Conservation (phyloP, 2,797 vertebrate species). For the Sphenodon punctatus region DNA sequence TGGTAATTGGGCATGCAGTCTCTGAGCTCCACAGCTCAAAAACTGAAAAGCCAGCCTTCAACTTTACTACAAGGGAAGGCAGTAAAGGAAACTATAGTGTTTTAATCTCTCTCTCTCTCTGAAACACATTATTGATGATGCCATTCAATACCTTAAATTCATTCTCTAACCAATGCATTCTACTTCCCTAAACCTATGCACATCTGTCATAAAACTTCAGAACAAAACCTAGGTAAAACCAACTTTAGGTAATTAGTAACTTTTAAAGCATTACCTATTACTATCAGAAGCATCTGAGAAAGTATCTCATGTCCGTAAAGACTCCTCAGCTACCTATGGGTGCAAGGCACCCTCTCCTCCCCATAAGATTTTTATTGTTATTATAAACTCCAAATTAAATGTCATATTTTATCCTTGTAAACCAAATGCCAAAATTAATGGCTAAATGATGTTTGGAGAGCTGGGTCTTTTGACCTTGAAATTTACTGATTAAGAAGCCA, state of each 20-base stretch:
- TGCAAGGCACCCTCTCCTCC: no score
- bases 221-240: no score
- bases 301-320: no score
- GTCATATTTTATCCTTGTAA: not conserved
- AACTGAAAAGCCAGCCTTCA: not conserved
- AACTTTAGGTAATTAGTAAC: no score
- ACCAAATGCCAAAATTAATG: not conserved
- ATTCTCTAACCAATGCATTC: not conserved
- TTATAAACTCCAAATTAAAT: fast-evolving
- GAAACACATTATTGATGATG: not conserved
- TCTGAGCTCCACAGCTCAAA: not conserved
- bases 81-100: not conserved
- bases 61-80: fast-evolving
- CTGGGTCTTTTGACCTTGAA: not conserved
- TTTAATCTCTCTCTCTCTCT: not conserved
- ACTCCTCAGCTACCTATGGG: no score
- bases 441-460: not conserved
- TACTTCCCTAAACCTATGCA: not conserved
- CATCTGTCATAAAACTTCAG: not conserved
- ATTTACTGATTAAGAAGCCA: not conserved
- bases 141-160: not conserved
- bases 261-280: no score
- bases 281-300: no score
- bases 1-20: not conserved
- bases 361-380: no score